Evolutionary conservation across 2,888 invertebrate genomes (phyloP), one percentile per base, ranked within the genome.

Genomic region (Ommatoiulus sabulosus): DNA sequence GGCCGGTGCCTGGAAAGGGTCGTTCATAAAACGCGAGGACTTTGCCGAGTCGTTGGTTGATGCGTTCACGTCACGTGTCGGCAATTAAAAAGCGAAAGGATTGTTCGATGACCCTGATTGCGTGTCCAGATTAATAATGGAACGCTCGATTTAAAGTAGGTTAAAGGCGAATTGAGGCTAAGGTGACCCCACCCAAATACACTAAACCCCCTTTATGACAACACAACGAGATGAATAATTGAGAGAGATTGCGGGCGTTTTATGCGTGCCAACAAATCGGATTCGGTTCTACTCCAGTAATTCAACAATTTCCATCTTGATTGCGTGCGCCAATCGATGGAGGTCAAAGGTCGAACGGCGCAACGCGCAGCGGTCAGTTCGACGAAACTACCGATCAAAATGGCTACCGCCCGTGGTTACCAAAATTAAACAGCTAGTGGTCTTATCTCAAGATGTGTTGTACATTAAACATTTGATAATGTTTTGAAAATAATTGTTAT

Each of bases 51-150:
- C n/a, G n/a, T n/a, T n/a, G n/a, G n/a, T n/a, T n/a, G n/a, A n/a
- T n/a, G n/a, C n/a, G n/a, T n/a, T n/a, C n/a, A n/a, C n/a, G 46
- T 46, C 46, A 7, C 46, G 52, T 15, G 52, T 7, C 52, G 52
- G 52, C 15, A 52, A 52, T 52, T 52, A 52, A 52, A 52, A 52
- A 52, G 52, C 12, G 52, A 52, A 52, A 52, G 52, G 52, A 52
- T 52, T 52, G 52, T 52, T 52, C 52, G 52, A 52, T 52, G 52
- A 52, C 52, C 52, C 52, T 52, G 52, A 52, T 52, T 52, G 52
- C 52, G 52, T 52, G 52, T 15, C 52, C 52, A 52, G 52, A 52
- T 52, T 52, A 52, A 52, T 52, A 52, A 52, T 52, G 52, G 52
- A 52, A 15, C 52, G 52, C 52, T 52, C 52, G 3, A 52, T 52